A percentile compares a stretch with the other conserved stretches of the same genome.
Conservation (phyloP, 2,888 invertebrate species). For the Siphlonurus alternatus region DNA sequence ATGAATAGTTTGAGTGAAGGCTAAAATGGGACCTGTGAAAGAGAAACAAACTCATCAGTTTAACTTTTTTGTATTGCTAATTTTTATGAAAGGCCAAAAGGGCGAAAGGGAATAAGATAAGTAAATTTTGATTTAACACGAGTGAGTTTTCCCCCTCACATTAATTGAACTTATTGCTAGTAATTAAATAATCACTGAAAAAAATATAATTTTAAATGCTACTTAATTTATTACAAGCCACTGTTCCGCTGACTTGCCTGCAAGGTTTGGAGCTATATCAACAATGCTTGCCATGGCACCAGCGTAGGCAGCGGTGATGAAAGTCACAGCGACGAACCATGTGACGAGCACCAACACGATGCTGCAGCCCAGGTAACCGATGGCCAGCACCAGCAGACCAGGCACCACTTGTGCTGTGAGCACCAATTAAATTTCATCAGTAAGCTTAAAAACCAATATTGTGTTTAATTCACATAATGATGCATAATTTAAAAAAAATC, state of each 20-base stretch:
- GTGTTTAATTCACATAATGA: background rate
- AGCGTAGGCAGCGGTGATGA: slow-evolving; percentile 54
- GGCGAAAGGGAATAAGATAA: background rate
- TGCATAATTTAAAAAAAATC: background rate
- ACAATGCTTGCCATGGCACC: slow-evolving; percentile 62
- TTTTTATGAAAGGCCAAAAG: background rate
- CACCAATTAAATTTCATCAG: slow-evolving; percentile 5
- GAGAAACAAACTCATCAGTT: background rate
- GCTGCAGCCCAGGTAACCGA: slow-evolving; percentile 45
- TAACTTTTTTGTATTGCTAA: background rate
- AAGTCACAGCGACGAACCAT: slow-evolving; percentile 50
- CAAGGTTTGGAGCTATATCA: slow-evolving; percentile 62
- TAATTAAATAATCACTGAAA: too few species aligned
- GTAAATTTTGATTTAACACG: too few species aligned
- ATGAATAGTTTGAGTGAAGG: slow-evolving; percentile 60
- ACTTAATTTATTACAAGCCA: too few species aligned
- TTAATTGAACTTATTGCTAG: too few species aligned
- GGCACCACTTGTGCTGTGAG: slow-evolving; percentile 47
- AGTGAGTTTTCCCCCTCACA: too few species aligned
- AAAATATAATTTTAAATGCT: too few species aligned
- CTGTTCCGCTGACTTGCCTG: slow-evolving; percentile 33
- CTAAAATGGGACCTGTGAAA: slow-evolving; percentile 38
- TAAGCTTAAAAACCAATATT: background rate
- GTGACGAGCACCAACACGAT: slow-evolving; percentile 37
- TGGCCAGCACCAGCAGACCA: slow-evolving; percentile 40